A percentile compares a stretch with the other conserved stretches of the same genome.
Conservation (phyloP, 2,888 invertebrate species). For the Caenorhabditis sp. region DNA sequence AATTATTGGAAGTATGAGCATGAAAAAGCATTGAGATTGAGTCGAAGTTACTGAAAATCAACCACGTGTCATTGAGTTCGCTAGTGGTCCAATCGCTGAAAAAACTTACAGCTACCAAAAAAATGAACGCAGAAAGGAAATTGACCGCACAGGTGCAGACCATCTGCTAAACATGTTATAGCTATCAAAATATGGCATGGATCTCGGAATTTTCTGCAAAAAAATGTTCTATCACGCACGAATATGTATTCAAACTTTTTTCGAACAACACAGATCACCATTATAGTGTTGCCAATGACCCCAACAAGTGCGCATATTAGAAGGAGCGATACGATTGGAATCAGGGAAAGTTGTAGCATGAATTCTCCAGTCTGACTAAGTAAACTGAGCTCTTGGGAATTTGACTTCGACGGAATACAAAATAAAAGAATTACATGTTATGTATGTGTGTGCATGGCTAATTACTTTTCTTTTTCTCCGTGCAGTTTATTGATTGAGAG, state of each 20-base stretch:
- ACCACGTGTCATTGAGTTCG: too few relatives aligned
- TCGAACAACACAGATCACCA: not conserved
- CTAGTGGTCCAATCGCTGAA: too few relatives aligned
- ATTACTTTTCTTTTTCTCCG: too few relatives aligned
- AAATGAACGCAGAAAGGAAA: conserved; percentile 41
- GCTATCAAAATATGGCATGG: conserved; percentile 45
- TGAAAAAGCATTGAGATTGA: conserved; percentile 39
- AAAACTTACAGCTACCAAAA: conserved; percentile 27
- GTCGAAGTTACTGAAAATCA: conserved; percentile 27
- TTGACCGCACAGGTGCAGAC: conserved; percentile 39
- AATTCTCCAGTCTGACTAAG: too few relatives aligned
- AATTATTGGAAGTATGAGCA: conserved; percentile 30
- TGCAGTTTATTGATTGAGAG: too few relatives aligned
- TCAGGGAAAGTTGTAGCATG: too few relatives aligned
- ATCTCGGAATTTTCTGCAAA: conserved; percentile 32
- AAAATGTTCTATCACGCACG: not conserved
- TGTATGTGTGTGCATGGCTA: too few relatives aligned
- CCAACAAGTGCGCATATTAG: too few relatives aligned
- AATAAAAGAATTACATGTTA: too few relatives aligned
- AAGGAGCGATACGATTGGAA: too few relatives aligned
- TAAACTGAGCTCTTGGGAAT: too few relatives aligned
- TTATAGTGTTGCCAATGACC: not conserved
- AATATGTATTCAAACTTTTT: not conserved
- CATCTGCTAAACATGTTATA: conserved; percentile 39
- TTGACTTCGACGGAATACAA: too few relatives aligned